Evolutionary conservation across 2,113 vertebrate genomes (phyloP).

Genomic region (Ptychochromis oligacanthus): DNA sequence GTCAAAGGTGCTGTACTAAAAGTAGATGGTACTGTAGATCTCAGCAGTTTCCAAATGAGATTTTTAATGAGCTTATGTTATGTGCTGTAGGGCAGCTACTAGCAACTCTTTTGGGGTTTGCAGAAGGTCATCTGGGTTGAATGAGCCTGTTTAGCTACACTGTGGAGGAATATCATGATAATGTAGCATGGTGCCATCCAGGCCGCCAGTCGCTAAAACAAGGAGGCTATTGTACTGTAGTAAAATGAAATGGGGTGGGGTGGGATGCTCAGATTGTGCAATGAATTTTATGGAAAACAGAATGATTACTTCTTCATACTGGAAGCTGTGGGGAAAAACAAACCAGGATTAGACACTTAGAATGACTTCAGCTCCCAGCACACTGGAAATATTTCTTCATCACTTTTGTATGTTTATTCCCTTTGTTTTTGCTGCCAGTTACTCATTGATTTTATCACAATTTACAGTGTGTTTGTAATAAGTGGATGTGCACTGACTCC

Average conservation of each 20-base stretch:
- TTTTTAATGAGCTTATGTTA: constrained; percentile 78
- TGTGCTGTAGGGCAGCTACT: constrained; percentile 65
- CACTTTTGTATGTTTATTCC: constrained; percentile 21
- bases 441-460: neutral
- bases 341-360: constrained; percentile 23
- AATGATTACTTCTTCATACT: constrained; percentile 54
- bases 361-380: constrained; percentile 24
- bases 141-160: constrained; percentile 70
- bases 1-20: constrained; percentile 74
- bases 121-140: constrained; percentile 75
- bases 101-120: constrained; percentile 72
- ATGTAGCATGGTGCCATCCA: constrained; percentile 76
- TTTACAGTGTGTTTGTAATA: neutral
- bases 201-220: constrained; percentile 72
- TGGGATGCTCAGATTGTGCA: constrained; percentile 60
- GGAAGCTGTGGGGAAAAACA: constrained; percentile 24
- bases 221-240: constrained; percentile 79
- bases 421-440: neutral
- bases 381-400: constrained; percentile 37
- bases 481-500: neutral
- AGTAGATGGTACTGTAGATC: constrained; percentile 69
- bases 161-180: constrained; percentile 78
- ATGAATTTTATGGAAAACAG: constrained; percentile 69
- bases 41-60: constrained; percentile 70
- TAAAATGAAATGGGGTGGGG: constrained; percentile 67